Conservation (phyloP, 2,888 invertebrate genomes). For the Marronus borbonicus region DNA sequence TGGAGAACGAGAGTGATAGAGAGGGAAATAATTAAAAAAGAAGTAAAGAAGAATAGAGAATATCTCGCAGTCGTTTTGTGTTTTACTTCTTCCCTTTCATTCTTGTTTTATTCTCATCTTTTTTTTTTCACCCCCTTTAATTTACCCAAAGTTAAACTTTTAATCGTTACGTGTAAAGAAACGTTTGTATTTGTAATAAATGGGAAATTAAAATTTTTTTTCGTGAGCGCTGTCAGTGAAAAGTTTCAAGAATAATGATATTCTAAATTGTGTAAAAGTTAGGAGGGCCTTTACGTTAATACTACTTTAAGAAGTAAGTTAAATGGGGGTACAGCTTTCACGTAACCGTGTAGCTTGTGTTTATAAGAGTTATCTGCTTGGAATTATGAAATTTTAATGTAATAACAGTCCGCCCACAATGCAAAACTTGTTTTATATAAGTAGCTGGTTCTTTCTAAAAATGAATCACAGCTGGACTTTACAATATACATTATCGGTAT, state of each 20-base stretch:
- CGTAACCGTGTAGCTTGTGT: slow-evolving; percentile 37
- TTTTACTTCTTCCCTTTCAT: not conserved
- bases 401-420: not conserved
- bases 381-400: not conserved
- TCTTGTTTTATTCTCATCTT: not conserved
- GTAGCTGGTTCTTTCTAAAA: too few relatives aligned
- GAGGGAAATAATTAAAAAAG: slow-evolving; percentile 30
- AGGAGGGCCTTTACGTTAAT: slow-evolving; percentile 27
- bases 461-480: too few relatives aligned
- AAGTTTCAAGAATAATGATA: slow-evolving; percentile 44
- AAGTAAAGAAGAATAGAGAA: slow-evolving; percentile 7
- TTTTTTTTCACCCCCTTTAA: slow-evolving; percentile 28
- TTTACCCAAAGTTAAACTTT: slow-evolving; percentile 43
- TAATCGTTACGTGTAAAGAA: slow-evolving; percentile 38
- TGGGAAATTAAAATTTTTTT: slow-evolving; percentile 50
- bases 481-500: too few relatives aligned
- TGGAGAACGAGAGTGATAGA: not conserved
- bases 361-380: too few relatives aligned
- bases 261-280: not conserved
- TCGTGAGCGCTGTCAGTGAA: slow-evolving; percentile 20
- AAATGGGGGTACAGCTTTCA: slow-evolving; percentile 39
- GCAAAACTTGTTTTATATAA: too few relatives aligned
- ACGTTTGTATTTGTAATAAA: slow-evolving; percentile 50
- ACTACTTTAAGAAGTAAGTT: slow-evolving; percentile 41
- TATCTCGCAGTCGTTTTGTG: slow-evolving; percentile 3